Evolutionary conservation across 1,140 invertebrate species (phyloP).

Genomic region (Neotoxoptera formosana): DNA sequence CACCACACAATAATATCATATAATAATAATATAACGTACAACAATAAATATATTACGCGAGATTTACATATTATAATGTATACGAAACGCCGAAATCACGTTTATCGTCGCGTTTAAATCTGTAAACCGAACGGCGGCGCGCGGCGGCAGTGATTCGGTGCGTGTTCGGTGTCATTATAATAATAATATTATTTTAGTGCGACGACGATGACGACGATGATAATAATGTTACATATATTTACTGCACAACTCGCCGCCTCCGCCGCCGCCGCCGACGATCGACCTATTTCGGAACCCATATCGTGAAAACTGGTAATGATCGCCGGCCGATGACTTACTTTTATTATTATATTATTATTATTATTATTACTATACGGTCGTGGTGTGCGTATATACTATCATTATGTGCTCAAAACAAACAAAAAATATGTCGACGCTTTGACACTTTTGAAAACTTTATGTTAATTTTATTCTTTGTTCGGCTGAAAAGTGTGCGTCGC

Average conservation of each 20-base stretch:
- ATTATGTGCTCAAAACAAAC: not conserved
- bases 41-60: too few species aligned
- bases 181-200: not conserved
- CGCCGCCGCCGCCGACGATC: not conserved
- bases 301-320: not conserved
- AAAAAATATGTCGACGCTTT: not conserved
- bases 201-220: not conserved
- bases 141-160: not conserved
- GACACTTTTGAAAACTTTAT: not conserved
- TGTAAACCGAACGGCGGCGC: not conserved
- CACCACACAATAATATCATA: too few species aligned
- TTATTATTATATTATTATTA: not conserved
- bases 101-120: constrained; percentile 23
- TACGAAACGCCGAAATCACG: not conserved
- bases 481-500: not conserved
- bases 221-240: not conserved
- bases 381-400: not conserved
- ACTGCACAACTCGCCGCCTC: not conserved
- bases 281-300: not conserved
- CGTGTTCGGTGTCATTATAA: not conserved
- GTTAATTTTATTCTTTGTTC: not conserved
- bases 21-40: too few species aligned
- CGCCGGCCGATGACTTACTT: not conserved
- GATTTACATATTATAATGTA: too few species aligned
- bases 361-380: too few species aligned